Conservation (phyloP, 2,797 vertebrate genomes). For the Dallia pectoralis region DNA sequence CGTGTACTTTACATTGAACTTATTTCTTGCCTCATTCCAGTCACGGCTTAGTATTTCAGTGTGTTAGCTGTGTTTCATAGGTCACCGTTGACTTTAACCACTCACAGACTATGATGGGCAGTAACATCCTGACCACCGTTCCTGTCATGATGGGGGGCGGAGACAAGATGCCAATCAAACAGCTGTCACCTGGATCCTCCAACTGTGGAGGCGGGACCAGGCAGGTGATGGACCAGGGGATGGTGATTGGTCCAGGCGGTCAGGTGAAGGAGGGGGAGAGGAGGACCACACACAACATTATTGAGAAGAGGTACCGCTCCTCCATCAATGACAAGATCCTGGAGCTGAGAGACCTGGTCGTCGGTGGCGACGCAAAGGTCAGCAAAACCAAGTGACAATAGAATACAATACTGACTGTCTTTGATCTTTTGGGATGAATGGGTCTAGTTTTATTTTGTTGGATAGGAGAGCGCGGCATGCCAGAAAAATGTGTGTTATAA, state of each 20-base stretch:
- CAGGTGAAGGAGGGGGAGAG: constrained; percentile 91
- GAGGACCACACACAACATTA: constrained; percentile 96
- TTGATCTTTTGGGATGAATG: not conserved
- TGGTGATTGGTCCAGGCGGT: constrained; percentile 60
- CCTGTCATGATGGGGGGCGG: constrained; percentile 90
- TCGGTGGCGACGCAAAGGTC: constrained; percentile 96
- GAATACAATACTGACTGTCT: not conserved
- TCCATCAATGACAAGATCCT: constrained; percentile 99
- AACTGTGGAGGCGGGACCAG: constrained; percentile 37
- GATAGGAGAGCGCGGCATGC: not conserved
- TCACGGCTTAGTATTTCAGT: not conserved
- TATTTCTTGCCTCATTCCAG: not conserved
- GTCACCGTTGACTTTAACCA: not conserved
- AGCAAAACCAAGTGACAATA: constrained; percentile 17
- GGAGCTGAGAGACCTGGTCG: constrained; percentile 93
- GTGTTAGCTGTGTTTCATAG: not conserved
- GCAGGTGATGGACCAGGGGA: constrained; percentile 49
- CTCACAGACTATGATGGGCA: constrained; percentile 87
- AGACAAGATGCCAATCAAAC: constrained; percentile 95
- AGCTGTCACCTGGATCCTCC: constrained; percentile 75
- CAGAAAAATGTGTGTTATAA: no score
- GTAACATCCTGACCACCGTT: constrained; percentile 93
- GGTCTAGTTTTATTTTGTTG: not conserved
- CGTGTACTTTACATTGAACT: accelerated
- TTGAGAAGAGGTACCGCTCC: constrained; percentile 95